Evolutionary conservation across 1,140 invertebrate species (phyloP), one percentile per base, ranked within the genome.

Genomic region (Drosophila kikkawai): DNA sequence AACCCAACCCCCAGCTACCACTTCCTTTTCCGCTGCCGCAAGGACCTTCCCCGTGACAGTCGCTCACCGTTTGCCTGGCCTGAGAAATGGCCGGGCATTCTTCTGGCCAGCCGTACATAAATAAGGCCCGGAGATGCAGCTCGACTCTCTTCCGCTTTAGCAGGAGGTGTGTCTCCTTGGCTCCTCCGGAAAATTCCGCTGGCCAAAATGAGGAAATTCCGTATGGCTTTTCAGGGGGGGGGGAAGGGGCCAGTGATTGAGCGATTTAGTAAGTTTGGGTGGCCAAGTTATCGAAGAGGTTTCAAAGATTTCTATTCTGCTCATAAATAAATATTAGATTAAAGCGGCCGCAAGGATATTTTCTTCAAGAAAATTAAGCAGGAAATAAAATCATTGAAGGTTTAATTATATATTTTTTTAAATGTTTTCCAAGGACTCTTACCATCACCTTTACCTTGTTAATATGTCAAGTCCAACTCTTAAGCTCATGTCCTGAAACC

Each of bases 41-140:
- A 66, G 63, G 61, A 39, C 48, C n/a, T 36, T 19, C 34, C 41
- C 44, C 51, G 36, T 58, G 60, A 68, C 65, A 66, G 17, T 68
- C 60, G 15, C 42, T 48, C 65, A 66, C 60, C 58, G 64, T 63
- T 29, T 26, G 41, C n/a, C 9, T 32, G 73, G n/a, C 45, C 58
- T 88, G 85, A 90, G 81, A 90, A 90, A 90, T 75, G 53, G 78
- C 70, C 58, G 29, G 50, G 61, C 85, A 90, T 90, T 85, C 85
- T 90, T 85, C 70, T 90, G 85, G 85, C 82, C 68, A 85, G 75
- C 85, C 85, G 71, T 76, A 79, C 81, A 90, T 90, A 90, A 90
- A 90, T 90, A 88, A 87, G 60, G 13, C 39, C 39, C 11, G 15
- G 17, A 57, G 50, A 70, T 70, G 48, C 39, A 70, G 26, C 19